Percentiles rank a stretch among this genome's conserved stretches.
Evolutionary conservation across 2,888 invertebrate species (phyloP).

Genomic region (Cryptophagus acutangulus): DNA sequence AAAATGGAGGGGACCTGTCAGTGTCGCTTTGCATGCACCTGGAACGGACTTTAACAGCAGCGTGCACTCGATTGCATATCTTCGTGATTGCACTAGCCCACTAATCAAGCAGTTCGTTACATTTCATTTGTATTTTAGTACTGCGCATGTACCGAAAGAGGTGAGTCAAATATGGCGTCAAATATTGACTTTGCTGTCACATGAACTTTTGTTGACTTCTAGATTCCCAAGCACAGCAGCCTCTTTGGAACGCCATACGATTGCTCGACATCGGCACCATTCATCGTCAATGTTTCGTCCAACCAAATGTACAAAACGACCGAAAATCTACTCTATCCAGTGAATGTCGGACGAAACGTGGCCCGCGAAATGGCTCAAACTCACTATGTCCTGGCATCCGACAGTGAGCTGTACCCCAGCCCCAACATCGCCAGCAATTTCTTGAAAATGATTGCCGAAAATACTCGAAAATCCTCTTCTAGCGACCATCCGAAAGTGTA

Average conservation of each 20-base stretch:
- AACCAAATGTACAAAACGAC: constrained; percentile 34
- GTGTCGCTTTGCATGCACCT: constrained; percentile 78
- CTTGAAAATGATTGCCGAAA: constrained; percentile 25
- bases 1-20: constrained; percentile 79
- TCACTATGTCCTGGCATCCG: constrained; percentile 38
- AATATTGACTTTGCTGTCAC: too few relatives aligned
- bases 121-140: constrained; percentile 80
- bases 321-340: constrained; percentile 34
- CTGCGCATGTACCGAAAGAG: constrained; percentile 71
- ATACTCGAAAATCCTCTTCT: constrained; percentile 21
- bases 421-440: constrained; percentile 33
- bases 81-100: too few relatives aligned
- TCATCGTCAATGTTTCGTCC: too few relatives aligned
- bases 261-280: too few relatives aligned
- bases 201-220: too few relatives aligned
- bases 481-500: constrained; percentile 28
- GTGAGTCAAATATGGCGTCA: too few relatives aligned
- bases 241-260: too few relatives aligned
- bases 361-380: constrained; percentile 36
- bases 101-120: constrained; percentile 72
- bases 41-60: constrained; percentile 72
- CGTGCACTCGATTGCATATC: constrained; percentile 66
- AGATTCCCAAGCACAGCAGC: too few relatives aligned
- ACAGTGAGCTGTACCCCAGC: constrained; percentile 39
- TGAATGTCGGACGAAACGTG: constrained; percentile 38